Evolutionary conservation across 2,797 vertebrate genomes (phyloP).

Genomic region (Emydoidea blandingii): DNA sequence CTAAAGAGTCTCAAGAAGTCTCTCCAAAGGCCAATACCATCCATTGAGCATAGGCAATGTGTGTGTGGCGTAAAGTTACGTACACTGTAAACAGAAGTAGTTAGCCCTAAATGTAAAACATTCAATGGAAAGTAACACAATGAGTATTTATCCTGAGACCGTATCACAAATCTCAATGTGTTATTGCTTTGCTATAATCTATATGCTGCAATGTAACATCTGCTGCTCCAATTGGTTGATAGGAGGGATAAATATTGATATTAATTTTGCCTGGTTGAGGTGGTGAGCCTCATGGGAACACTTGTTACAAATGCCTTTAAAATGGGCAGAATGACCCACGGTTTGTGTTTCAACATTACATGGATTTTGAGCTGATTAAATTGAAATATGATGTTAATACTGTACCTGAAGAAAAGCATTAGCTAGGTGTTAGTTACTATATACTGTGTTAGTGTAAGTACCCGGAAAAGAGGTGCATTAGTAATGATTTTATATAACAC

Average conservation of each 20-base stretch:
- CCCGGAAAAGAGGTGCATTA: not conserved
- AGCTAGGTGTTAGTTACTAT: not conserved
- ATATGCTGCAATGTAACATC: not conserved
- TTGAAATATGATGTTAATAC: not conserved
- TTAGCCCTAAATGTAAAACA: not conserved
- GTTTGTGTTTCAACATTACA: not conserved
- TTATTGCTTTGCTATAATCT: not conserved
- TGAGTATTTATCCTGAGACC: not conserved
- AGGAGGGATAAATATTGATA: not conserved
- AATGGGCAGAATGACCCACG: not conserved
- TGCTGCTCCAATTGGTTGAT: not conserved
- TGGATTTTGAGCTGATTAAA: not conserved
- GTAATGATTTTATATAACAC: not conserved
- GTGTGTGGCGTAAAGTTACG: accelerated
- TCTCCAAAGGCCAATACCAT: not conserved
- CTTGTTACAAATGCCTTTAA: not conserved
- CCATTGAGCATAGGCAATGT: accelerated
- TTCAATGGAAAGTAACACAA: not conserved
- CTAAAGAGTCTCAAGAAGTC: not conserved
- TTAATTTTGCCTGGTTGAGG: not conserved
- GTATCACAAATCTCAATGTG: not conserved
- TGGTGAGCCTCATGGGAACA: not conserved
- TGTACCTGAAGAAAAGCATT: not conserved
- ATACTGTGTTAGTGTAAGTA: not conserved
- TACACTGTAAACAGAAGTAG: not conserved